These are phyloP conservation scores for Lomographa bimaculata DNA, from an alignment of 2,888 invertebrate genomes.

Conservation along the genomic window DNA sequence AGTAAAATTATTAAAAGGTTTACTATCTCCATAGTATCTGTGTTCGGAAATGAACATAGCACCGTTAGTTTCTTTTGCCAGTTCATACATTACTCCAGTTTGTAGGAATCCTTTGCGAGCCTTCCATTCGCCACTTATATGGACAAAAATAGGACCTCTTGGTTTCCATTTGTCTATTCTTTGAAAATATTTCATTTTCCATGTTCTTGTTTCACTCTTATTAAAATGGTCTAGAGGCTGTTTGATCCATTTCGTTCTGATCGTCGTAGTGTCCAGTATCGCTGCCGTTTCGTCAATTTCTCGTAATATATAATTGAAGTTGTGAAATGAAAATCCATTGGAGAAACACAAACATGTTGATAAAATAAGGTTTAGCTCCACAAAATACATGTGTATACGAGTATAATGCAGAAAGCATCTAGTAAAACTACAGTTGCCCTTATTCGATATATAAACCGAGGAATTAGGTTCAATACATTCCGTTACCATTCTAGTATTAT, in stretches of 20 bases:
- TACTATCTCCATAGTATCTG: conserved; percentile 70
- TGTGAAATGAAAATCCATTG: conserved; percentile 43
- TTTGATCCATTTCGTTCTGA: conserved; percentile 52
- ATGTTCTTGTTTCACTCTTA: conserved; percentile 47
- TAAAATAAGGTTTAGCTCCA: conserved; percentile 32
- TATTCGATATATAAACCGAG: not conserved
- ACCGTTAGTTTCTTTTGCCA: conserved; percentile 69
- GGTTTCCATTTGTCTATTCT: conserved; percentile 55
- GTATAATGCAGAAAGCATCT: too few relatives aligned
- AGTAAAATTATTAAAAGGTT: conserved; percentile 53
- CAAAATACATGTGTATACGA: conserved; percentile 32
- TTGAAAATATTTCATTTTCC: conserved; percentile 69
- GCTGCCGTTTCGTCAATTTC: conserved; percentile 39
- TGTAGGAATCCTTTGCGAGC: conserved; percentile 52
- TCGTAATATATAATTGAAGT: conserved; percentile 47
- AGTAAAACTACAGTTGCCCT: too few relatives aligned
- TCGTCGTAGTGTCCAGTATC: conserved; percentile 33
- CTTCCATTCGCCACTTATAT: conserved; percentile 61
- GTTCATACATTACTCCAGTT: conserved; percentile 58
- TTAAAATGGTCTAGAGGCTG: conserved; percentile 69
- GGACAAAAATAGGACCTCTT: conserved; percentile 62
- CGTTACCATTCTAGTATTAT: too few relatives aligned
- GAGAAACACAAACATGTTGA: conserved; percentile 35
- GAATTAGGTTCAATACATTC: too few relatives aligned
- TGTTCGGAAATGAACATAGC: conserved; percentile 67